Percentiles rank a stretch among this genome's conserved stretches.
Evolutionary conservation across 2,888 invertebrate species (phyloP).

Genomic region (Brenthis ino): DNA sequence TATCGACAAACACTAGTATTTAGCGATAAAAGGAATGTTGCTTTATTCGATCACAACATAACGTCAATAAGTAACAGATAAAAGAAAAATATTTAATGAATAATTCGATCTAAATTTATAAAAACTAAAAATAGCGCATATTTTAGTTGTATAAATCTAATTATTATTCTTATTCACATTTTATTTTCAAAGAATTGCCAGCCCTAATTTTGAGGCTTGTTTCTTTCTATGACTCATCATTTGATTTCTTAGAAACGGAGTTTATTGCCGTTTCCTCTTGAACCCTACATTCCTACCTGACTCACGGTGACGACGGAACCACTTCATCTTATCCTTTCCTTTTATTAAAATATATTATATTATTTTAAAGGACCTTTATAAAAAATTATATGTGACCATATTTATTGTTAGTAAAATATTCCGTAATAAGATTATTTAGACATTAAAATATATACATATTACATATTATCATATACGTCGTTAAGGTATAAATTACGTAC

Average conservation of each 20-base stretch:
- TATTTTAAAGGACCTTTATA: background rate
- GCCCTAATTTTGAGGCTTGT: constrained; percentile 46
- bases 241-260: constrained; percentile 63
- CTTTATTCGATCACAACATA: background rate
- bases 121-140: too few relatives aligned
- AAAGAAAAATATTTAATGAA: too few relatives aligned
- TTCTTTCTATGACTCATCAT: constrained; percentile 48
- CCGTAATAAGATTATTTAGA: background rate
- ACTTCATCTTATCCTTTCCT: constrained; percentile 29
- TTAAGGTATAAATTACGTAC: background rate
- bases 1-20: too few relatives aligned
- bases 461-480: background rate
- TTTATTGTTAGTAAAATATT: too few relatives aligned
- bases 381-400: background rate
- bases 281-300: constrained; percentile 46
- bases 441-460: background rate
- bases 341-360: background rate
- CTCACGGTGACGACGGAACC: constrained; percentile 43
- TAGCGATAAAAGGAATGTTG: too few relatives aligned
- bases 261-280: constrained; percentile 65
- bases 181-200: constrained; percentile 34
- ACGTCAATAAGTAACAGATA: too few relatives aligned
- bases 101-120: too few relatives aligned
- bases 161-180: background rate
- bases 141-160: background rate